Evolutionary conservation across 2,888 invertebrate species (phyloP), one percentile per base, ranked within the genome.

Genomic region (Diogma glabrata): DNA sequence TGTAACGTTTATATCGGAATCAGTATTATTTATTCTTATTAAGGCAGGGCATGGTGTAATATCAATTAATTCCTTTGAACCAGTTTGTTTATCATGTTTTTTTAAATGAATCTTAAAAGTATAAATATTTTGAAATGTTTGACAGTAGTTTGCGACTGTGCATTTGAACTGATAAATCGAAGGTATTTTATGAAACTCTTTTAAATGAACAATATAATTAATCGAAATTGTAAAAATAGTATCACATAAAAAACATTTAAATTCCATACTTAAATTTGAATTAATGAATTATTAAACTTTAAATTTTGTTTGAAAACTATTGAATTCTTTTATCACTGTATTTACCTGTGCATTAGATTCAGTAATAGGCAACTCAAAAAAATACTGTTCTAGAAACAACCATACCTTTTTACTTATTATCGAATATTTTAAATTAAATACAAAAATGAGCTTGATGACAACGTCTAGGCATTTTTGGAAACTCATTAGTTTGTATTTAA

Each of bases 371-470:
- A n/a, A n/a, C n/a, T n/a, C n/a, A n/a, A n/a, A n/a, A n/a, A n/a
- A 40, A 40, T n/a, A 19, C 5, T 40, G 6, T 12, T 19, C 19
- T 20, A 40, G 20, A 40, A 40, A 40, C n/a, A 19, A 12, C 40
- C 40, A 40, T 10, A 40, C 17, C 19, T 19, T 40, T 40, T 40
- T 40, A 9, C 19, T 40, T 7, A 40, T 19, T 40, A 6, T 40
- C 12, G 40, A 40, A 8, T 40, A 40, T 40, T 40, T 19, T 12
- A 40, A 40, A 40, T 40, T 40, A 40, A 40, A 28, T n/a, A n/a
- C n/a, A n/a, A n/a, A n/a, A n/a, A n/a, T n/a, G n/a, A 40, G 1
- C 12, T 40, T 2, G 19, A 40, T 40, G 10, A 40, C 40, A 19
- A 40, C n/a, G 19, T 40, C 10, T n/a, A 40, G 20, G 20, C 40